Evolutionary conservation across 2,888 invertebrate species (phyloP), one percentile per base, ranked within the genome.

Genomic region (Chorisops tibialis): DNA sequence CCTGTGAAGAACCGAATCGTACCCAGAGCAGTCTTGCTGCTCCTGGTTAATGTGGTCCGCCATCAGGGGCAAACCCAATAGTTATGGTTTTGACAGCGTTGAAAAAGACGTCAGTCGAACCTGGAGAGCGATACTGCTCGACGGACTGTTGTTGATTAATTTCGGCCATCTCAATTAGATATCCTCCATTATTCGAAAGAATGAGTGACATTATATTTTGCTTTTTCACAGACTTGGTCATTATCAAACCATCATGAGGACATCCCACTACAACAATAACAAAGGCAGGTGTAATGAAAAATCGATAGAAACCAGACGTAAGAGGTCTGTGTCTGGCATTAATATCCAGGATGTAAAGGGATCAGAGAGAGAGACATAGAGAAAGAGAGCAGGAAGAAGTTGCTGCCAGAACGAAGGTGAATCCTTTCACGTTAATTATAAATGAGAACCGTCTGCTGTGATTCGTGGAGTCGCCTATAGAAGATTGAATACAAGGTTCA

Each of bases 21-120:
- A n/a, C n/a, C 30, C 9, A 50, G 14, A 35, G 18, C 35, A 16
- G 18, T 49, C 30, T 30, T 30, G 9, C n/a, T n/a, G n/a, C 9
- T 30, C 30, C 30, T 30, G 30, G 9, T n/a, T 18, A 18, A 16
- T 19, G 45, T 45, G 19, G 45, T 18, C 6, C 45, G 7, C 48
- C 24, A 35, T 39, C 21, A n/a, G 52, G 18, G 21, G 39, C 21
- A n/a, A 52, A 38, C 52, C 30, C 7, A 52, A 21, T 21, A 52
- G 37, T 52, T 52, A 37, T 52, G 52, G 52, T 52, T 52, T 39
- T 52, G 52, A 39, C 52, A 39, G 52, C 12, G 22, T 21, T 19
- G 35, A 19, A 19, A 21, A 52, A 38, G 38, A 52, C 38, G 37
- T 21, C 16, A 6, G 21, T 52, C n/a, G 21, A 14, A 16, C 9